phyloP scores from a whole-genome alignment of 1,140 invertebrate genomes.

The Conopomorpha cramerella region DNA sequence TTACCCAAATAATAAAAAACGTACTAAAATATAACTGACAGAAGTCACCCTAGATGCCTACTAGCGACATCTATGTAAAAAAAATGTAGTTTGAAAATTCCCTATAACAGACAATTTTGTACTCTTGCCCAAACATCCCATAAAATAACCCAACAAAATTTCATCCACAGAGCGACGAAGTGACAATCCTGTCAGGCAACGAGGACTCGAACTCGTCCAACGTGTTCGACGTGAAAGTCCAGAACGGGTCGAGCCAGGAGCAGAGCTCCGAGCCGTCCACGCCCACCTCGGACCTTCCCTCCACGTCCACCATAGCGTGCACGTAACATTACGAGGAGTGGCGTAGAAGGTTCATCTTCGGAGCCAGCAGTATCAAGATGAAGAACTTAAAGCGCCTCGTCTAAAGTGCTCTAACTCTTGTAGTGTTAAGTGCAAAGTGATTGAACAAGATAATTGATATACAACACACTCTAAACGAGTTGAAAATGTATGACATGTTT shows the following conservation, averaged over 20 bases:
- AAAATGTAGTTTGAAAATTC: not conserved
- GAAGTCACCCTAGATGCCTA: not conserved
- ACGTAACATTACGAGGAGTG: conserved; percentile 52
- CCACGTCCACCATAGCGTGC: conserved; percentile 30
- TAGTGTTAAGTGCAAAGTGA: too few species aligned
- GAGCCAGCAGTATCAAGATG: too few species aligned
- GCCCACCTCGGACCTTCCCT: conserved; percentile 1
- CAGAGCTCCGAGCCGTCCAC: conserved; percentile 9
- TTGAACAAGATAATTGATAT: too few species aligned
- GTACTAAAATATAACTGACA: not conserved
- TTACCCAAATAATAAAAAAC: too few species aligned
- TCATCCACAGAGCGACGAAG: conserved; percentile 39
- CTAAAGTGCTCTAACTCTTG: too few species aligned
- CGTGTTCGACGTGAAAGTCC: conserved; percentile 34
- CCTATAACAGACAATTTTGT: not conserved
- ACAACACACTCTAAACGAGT: too few species aligned
- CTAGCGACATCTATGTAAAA: too few species aligned
- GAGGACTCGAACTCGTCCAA: conserved; percentile 54
- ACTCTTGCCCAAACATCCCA: not conserved
- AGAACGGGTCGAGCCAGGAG: conserved; percentile 13
- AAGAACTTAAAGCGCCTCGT: too few species aligned
- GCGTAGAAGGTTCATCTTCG: conserved; percentile 43
- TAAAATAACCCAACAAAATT: not conserved
- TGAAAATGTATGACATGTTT: too few species aligned
- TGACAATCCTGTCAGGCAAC: conserved; percentile 43